A percentile compares a stretch with the other conserved stretches of the same genome.
Evolutionary conservation across 1,140 invertebrate genomes (phyloP).

Genomic region (Drosophila pectinifera): DNA sequence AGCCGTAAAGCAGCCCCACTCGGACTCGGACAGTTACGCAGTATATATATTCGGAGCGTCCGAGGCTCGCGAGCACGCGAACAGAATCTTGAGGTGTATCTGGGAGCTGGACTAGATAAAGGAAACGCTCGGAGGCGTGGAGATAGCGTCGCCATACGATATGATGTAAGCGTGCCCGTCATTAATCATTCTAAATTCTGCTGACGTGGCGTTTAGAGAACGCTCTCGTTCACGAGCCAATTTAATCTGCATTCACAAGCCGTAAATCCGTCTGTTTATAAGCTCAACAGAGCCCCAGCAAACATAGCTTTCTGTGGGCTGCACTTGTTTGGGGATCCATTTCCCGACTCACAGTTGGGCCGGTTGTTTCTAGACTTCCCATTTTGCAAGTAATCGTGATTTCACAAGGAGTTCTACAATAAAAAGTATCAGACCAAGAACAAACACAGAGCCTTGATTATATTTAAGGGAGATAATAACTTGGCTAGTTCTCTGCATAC

Average conservation of each 20-base stretch:
- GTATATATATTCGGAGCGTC: neutral
- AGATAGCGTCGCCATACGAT: conserved; percentile 9
- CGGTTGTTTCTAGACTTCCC: neutral
- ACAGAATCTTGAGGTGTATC: conserved; percentile 19
- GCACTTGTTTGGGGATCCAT: conserved; percentile 12
- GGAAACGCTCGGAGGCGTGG: conserved; percentile 6
- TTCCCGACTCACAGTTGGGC: neutral
- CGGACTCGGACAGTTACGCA: conserved; percentile 41
- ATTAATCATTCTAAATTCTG: conserved; percentile 41
- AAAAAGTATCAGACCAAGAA: conserved; percentile 11
- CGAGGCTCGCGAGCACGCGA: conserved; percentile 2
- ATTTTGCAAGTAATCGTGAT: conserved; percentile 4
- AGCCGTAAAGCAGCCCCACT: conserved; percentile 44
- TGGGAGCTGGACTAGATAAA: conserved; percentile 26
- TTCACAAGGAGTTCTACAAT: conserved; percentile 18
- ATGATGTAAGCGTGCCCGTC: conserved; percentile 42
- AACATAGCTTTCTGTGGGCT: conserved; percentile 17
- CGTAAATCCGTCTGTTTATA: conserved; percentile 42
- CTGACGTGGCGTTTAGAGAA: conserved; percentile 22
- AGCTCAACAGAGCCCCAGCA: conserved; percentile 36
- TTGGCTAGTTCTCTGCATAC: neutral
- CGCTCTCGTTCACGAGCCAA: conserved; percentile 1
- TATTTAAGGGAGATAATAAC: neutral
- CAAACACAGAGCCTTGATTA: neutral
- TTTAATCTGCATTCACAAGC: conserved; percentile 35